Percentiles rank a stretch among this genome's conserved stretches.
phyloP scores from a whole-genome alignment of 2,888 invertebrate species.

The Diarsia mendica region DNA sequence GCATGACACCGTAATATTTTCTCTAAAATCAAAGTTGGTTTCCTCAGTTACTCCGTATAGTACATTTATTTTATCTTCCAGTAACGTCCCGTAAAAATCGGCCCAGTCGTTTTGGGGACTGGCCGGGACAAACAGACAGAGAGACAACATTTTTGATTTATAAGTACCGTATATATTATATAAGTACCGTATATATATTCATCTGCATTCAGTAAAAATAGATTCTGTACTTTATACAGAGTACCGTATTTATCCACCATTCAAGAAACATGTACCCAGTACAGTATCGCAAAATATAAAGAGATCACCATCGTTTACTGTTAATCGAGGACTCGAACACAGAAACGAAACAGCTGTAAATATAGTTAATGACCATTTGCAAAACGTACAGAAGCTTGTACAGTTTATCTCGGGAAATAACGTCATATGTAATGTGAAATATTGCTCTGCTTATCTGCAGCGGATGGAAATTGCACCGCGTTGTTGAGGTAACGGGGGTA shows the following conservation, averaged over 20 bases:
- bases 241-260: neutral
- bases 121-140: too few species aligned
- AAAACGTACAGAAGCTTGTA: slow-evolving; percentile 39
- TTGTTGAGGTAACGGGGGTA: slow-evolving; percentile 63
- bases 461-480: slow-evolving; percentile 78
- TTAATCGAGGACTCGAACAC: neutral
- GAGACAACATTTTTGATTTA: too few species aligned
- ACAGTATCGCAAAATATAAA: slow-evolving; percentile 10
- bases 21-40: too few species aligned
- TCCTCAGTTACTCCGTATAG: too few species aligned
- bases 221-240: neutral
- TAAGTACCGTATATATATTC: too few species aligned
- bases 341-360: slow-evolving; percentile 19
- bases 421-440: slow-evolving; percentile 77
- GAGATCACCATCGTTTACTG: slow-evolving; percentile 8
- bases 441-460: slow-evolving; percentile 80
- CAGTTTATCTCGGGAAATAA: slow-evolving; percentile 71
- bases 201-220: too few species aligned
- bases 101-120: too few species aligned
- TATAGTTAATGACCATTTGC: slow-evolving; percentile 48
- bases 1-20: too few species aligned
- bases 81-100: too few species aligned
- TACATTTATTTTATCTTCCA: too few species aligned
- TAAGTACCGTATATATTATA: too few species aligned
- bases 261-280: neutral